Evolutionary conservation across 2,888 invertebrate species (phyloP), one percentile per base, ranked within the genome.

Genomic region (Melanchra persicariae): DNA sequence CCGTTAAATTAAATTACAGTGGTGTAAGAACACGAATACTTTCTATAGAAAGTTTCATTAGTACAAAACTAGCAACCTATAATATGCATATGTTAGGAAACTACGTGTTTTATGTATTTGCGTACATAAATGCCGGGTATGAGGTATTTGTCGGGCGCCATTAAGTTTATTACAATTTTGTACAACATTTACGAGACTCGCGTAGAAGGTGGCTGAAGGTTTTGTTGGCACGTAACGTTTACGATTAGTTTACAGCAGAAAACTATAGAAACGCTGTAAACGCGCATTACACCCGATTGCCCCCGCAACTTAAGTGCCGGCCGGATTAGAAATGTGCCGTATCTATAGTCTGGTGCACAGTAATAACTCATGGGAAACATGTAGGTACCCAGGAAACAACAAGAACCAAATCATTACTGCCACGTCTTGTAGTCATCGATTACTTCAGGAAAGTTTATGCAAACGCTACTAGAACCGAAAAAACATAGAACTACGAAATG

Each of bases 241-340:
- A 87, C 66, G 77, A 72, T 83, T 76, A 88, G 89, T 91, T 91
- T 89, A 85, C 85, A 89, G 89, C 88, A 89, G 88, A 92, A 92
- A 93, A 94, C 93, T 93, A 92, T 88, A 89, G 91, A 93, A 92
- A 92, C 88, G 89, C 90, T 92, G 88, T 91, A 91, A 93, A 93
- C 89, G 92, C 90, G 91, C 93, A 91, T 88, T 90, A 90, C 91
- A 89, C 89, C 90, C 93, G 91, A 93, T 93, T 93, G 93, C 94
- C 95, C 93, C 93, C 94, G 91, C 94, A 91, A 93, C 93, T 94
- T 94, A 95, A 95, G 95, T 94, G 94, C 92, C 86, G 90, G 91
- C 89, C 89, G 94, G 94, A 95, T 94, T 95, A 95, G 91, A 91
- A 92, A 87, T 83, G 90, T 68, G 82, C 88, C 81, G 71, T 91